A percentile compares a stretch with the other conserved stretches of the same genome.
Conservation (phyloP, 1,140 invertebrate species). For the Philaenus spumarius region DNA sequence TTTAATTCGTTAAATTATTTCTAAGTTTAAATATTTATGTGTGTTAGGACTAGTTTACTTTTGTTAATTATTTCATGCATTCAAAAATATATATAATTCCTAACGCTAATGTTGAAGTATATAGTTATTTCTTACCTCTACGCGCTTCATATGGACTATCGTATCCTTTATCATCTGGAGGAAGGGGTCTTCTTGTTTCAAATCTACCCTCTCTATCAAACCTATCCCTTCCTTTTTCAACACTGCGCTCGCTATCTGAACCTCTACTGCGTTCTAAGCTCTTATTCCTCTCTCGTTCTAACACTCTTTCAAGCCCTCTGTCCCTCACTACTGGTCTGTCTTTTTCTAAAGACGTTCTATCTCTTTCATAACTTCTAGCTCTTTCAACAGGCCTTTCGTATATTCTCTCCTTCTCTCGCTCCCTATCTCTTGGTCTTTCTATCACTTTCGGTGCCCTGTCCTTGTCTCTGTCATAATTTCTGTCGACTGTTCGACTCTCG, state of each 20-base stretch:
- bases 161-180: conserved; percentile 27
- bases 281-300: conserved; percentile 16
- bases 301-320: conserved; percentile 14
- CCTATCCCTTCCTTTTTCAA: conserved; percentile 18
- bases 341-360: conserved; percentile 19
- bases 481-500: conserved; percentile 19
- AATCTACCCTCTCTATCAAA: conserved; percentile 18
- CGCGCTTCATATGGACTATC: conserved; percentile 24
- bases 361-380: conserved; percentile 19
- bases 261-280: conserved; percentile 15
- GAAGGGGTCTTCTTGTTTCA: conserved; percentile 21
- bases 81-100: too few species aligned
- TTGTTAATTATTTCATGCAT: too few species aligned
- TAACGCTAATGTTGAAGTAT: too few species aligned
- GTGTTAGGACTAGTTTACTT: too few species aligned
- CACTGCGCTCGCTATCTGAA: conserved; percentile 9
- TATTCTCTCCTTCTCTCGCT: conserved; percentile 13
- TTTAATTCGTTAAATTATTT: too few species aligned
- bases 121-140: conserved; percentile 25
- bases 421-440: conserved; percentile 8
- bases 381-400: conserved; percentile 15
- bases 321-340: conserved; percentile 23
- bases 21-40: too few species aligned
- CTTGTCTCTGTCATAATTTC: conserved; percentile 31
- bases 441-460: conserved; percentile 10